Evolutionary conservation across 2,797 vertebrate species (phyloP).

Genomic region (Fringilla coelebs): DNA sequence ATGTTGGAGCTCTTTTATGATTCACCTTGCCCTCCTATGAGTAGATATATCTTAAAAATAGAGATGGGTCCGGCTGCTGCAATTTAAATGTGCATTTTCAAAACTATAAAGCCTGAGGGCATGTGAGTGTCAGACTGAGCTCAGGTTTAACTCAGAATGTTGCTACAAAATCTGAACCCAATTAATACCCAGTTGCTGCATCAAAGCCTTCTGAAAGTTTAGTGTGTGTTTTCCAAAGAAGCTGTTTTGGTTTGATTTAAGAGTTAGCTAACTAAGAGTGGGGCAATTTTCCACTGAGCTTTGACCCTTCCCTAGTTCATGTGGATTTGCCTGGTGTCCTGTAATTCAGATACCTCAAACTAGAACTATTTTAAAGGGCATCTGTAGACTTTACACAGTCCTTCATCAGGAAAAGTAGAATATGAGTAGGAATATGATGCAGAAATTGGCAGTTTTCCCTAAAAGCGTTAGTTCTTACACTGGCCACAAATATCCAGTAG

Average conservation of each 20-base stretch:
- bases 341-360: background rate
- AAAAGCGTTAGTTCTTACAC: background rate
- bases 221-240: background rate
- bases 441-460: background rate
- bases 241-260: background rate
- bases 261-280: background rate
- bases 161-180: background rate
- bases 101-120: background rate
- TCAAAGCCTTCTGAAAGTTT: background rate
- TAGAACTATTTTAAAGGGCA: background rate
- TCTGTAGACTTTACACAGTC: background rate
- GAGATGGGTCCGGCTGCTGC: background rate
- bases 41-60: slow-evolving; percentile 1
- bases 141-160: background rate
- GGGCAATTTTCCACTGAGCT: background rate
- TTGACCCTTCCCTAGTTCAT: background rate
- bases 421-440: background rate
- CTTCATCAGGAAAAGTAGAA: background rate
- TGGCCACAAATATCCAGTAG: background rate
- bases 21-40: background rate
- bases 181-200: background rate
- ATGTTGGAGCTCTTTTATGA: background rate
- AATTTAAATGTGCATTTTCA: slow-evolving; percentile 5
- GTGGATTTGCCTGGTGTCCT: background rate
- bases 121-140: background rate